Evolutionary conservation across 2,797 vertebrate genomes (phyloP), one percentile per base, ranked within the genome.

Genomic region (Novumbra hubbsi): DNA sequence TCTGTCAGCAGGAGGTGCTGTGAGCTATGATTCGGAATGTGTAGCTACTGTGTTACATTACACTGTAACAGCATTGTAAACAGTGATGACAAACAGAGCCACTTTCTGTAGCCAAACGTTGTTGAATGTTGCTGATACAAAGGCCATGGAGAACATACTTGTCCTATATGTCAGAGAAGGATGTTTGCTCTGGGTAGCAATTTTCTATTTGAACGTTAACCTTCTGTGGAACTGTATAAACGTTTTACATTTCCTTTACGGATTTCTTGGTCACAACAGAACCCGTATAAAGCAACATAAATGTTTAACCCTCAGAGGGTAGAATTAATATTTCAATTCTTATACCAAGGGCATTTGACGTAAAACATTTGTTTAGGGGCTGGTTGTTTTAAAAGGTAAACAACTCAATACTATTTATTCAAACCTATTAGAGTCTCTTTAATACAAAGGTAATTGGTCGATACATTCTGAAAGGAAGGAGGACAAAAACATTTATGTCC

Each of bases 1-100:
- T 83, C 80, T 83, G 71, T 76, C 70, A 81, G 79, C 81, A 87
- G 85, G 84, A 80, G 78, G 83, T 73, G 55, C 81, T 83, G 79
- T 84, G 70, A 80, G 73, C 65, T 80, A 68, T 80, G 78, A 80
- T 80, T 84, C 30, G 62, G 76, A 85, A 82, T 81, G 80, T 45
- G 21, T 27, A 60, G 11, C 15, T 16, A 24, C 32, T 69, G 73
- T 68, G 68, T 66, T 57, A 73, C 67, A 72, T 27, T 30, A 63
- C 27, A 30, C 15, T 64, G 62, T 32, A 75, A 80, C 52, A 41
- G 27, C 19, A 49, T 75, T 78, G 76, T 70, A 71, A 73, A 76
- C 67, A 76, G 62, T 57, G 83, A 83, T 27, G 62, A 15, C 27
- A 64, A 21, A 60, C 55, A 2, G 41, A 12, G 41, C 41, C 9